A percentile compares a stretch with the other conserved stretches of the same genome.
Conservation (phyloP, 2,797 vertebrate genomes). For the Emydoidea blandingii region DNA sequence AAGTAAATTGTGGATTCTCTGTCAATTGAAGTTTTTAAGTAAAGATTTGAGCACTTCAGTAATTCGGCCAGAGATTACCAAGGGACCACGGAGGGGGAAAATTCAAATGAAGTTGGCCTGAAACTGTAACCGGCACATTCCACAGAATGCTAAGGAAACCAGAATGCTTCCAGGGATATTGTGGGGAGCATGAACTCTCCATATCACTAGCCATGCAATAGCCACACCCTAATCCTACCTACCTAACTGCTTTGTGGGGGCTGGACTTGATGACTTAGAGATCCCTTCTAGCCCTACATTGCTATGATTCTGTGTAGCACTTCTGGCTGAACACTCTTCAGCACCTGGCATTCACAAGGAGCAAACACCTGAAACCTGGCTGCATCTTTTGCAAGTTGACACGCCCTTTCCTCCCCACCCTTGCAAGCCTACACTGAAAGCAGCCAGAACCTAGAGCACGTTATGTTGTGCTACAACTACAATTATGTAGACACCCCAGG, state of each 20-base stretch:
- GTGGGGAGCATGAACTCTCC: not conserved
- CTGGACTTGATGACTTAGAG: not conserved
- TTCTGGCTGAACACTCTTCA: not conserved
- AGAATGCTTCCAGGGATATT: not conserved
- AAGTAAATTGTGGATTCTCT: no score
- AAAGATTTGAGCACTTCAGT: no score
- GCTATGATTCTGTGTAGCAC: not conserved
- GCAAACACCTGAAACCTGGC: not conserved
- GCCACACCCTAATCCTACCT: accelerated
- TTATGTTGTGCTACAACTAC: not conserved
- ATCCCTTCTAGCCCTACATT: not conserved
- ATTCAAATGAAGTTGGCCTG: not conserved
- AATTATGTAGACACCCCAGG: not conserved
- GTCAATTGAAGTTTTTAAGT: no score
- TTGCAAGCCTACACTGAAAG: accelerated
- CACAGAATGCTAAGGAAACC: not conserved
- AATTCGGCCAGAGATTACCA: no score
- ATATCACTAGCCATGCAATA: accelerated
- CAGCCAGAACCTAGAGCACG: accelerated
- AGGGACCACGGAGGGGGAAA: not conserved
- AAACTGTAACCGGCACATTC: not conserved
- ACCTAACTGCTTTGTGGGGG: not conserved
- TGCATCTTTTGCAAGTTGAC: not conserved
- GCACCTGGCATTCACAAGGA: not conserved
- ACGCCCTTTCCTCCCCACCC: not conserved